Percentiles rank a stretch among this genome's conserved stretches.
Conservation (phyloP, 2,113 vertebrate species). For the Crocuta crocuta region DNA sequence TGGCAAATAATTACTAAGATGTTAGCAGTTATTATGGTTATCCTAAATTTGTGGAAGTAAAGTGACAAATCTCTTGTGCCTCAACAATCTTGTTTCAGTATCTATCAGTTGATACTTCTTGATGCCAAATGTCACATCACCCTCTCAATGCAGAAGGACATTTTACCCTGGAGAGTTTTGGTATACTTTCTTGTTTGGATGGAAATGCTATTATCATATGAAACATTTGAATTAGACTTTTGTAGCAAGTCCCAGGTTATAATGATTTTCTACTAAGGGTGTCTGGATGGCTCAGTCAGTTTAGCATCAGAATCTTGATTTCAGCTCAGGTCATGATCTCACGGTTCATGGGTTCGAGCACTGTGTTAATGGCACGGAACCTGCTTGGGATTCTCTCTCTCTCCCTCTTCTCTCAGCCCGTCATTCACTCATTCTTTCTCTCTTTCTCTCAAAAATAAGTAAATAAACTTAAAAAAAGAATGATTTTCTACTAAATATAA, state of each 20-base stretch:
- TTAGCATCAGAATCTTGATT: too few species aligned
- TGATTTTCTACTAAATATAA: background rate
- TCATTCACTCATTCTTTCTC: too few species aligned
- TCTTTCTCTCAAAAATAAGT: too few species aligned
- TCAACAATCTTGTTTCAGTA: background rate
- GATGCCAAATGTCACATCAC: background rate
- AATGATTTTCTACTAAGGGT: background rate
- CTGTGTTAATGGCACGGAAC: too few species aligned
- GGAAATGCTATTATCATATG: background rate
- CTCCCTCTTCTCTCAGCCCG: too few species aligned
- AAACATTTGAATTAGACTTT: background rate
- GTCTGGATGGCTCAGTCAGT: too few species aligned
- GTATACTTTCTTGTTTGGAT: background rate
- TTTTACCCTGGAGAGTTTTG: background rate
- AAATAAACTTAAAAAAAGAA: background rate
- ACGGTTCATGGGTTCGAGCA: too few species aligned
- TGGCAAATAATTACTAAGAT: background rate
- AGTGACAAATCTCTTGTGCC: background rate
- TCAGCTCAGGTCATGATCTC: too few species aligned
- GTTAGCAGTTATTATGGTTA: background rate
- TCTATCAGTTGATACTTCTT: background rate
- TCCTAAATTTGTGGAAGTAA: background rate
- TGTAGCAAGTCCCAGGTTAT: background rate
- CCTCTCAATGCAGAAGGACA: background rate
- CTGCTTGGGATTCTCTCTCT: too few species aligned